Evolutionary conservation across 2,113 vertebrate genomes (phyloP).

Genomic region (Alligator sinensis): DNA sequence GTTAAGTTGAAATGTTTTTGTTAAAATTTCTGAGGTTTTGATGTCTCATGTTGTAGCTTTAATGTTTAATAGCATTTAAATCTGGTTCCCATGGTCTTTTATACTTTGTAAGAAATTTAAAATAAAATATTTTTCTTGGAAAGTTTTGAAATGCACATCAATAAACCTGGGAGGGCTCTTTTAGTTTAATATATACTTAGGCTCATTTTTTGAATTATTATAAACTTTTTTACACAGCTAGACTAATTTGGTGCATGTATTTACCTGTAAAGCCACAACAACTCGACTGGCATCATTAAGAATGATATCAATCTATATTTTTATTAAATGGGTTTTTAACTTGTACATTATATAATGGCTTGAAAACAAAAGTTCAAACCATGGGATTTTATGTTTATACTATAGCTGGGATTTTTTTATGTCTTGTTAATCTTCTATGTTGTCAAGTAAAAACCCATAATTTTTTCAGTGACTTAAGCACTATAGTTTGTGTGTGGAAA

Average conservation of each 20-base stretch:
- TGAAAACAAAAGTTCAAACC: neutral
- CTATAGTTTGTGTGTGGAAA: neutral
- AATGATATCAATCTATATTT: conserved; percentile 19
- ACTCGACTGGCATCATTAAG: neutral
- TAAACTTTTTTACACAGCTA: conserved; percentile 38
- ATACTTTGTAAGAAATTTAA: conserved; percentile 48
- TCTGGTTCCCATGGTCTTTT: conserved; percentile 9
- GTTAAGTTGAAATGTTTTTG: neutral
- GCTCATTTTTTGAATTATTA: conserved; percentile 47
- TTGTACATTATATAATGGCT: conserved; percentile 29
- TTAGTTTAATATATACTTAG: conserved; percentile 36
- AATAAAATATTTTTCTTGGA: conserved; percentile 57
- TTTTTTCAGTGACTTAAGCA: neutral
- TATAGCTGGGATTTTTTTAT: conserved; percentile 18
- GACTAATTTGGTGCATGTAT: conserved; percentile 30
- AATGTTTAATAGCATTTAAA: conserved; percentile 41
- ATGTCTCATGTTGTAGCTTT: conserved; percentile 28
- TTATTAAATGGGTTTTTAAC: conserved; percentile 17
- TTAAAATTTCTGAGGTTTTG: conserved; percentile 11
- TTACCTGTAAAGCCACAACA: conserved; percentile 43
- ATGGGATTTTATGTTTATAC: conserved; percentile 29
- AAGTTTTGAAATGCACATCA: conserved; percentile 53
- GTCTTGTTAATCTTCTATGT: neutral
- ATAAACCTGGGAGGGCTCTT: conserved; percentile 26
- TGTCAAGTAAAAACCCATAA: neutral